A percentile compares a stretch with the other conserved stretches of the same genome.
Evolutionary conservation across 2,113 vertebrate species (phyloP).

Genomic region (Odontesthes bonariensis): DNA sequence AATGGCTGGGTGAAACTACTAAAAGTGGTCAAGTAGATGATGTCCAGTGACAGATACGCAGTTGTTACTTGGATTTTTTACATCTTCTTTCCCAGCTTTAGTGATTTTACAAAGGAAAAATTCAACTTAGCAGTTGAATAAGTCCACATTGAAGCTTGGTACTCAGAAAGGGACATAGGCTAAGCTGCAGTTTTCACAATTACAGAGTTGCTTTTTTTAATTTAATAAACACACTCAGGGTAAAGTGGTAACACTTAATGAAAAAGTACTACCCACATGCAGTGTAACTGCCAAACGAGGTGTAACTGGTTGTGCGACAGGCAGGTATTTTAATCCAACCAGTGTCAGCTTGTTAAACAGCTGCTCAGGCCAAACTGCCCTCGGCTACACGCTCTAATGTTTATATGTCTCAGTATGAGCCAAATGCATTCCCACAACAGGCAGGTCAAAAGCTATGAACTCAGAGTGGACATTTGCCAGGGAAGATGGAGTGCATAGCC

Average conservation of each 20-base stretch:
- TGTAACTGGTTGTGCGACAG: constrained; percentile 52
- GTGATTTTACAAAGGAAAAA: too few relatives aligned
- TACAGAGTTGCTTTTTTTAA: too few relatives aligned
- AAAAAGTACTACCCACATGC: neutral
- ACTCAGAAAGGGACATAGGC: too few relatives aligned
- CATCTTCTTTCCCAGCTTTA: too few relatives aligned
- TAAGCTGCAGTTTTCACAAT: too few relatives aligned
- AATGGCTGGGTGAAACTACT: too few relatives aligned
- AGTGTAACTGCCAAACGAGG: constrained; percentile 35
- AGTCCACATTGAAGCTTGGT: too few relatives aligned
- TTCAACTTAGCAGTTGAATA: too few relatives aligned
- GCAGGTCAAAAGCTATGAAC: constrained; percentile 72
- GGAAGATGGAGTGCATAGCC: constrained; percentile 34
- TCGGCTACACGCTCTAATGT: constrained; percentile 62
- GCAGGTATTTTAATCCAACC: constrained; percentile 65
- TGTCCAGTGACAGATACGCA: too few relatives aligned
- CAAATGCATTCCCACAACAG: constrained; percentile 55
- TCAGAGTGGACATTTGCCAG: constrained; percentile 62
- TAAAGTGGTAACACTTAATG: neutral
- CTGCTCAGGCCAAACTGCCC: constrained; percentile 70
- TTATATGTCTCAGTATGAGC: constrained; percentile 48
- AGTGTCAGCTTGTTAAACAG: constrained; percentile 58
- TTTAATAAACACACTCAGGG: neutral
- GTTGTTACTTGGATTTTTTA: too few relatives aligned
- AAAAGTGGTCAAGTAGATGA: too few relatives aligned